These are phyloP conservation scores for Synchiropus splendidus DNA, from an alignment of 2,113 vertebrate genomes.

Conservation along the genomic window DNA sequence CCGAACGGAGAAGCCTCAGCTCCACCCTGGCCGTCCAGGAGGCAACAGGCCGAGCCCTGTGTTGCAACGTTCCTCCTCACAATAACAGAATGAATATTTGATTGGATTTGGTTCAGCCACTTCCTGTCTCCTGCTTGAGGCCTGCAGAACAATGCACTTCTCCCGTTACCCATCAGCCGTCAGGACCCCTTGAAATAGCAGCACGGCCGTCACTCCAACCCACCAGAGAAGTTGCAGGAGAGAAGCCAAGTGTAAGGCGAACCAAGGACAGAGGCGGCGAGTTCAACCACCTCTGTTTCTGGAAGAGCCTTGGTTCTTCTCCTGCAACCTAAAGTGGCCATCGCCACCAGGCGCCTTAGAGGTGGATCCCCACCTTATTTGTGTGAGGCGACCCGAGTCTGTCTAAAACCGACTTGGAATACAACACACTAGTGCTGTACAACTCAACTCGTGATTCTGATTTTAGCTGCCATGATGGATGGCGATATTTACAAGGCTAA, in stretches of 20 bases:
- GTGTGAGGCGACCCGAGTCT: too few relatives aligned
- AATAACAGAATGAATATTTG: slow-evolving; percentile 63
- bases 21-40: slow-evolving; percentile 10
- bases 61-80: slow-evolving; percentile 24
- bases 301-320: too few relatives aligned
- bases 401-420: too few relatives aligned
- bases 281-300: not conserved
- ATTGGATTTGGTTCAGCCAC: slow-evolving; percentile 26
- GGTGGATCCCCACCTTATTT: too few relatives aligned
- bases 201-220: slow-evolving; percentile 4
- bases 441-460: too few relatives aligned
- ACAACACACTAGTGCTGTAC: too few relatives aligned
- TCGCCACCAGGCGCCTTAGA: too few relatives aligned
- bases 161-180: slow-evolving; percentile 17
- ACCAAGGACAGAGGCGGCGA: slow-evolving; percentile 5
- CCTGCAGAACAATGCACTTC: slow-evolving; percentile 37
- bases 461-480: too few relatives aligned
- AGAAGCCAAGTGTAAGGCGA: slow-evolving; percentile 14
- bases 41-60: slow-evolving; percentile 28
- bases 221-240: slow-evolving; percentile 11
- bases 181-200: slow-evolving; percentile 25
- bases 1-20: slow-evolving; percentile 23
- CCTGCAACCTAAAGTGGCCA: too few relatives aligned
- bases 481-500: too few relatives aligned
- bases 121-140: slow-evolving; percentile 34